These are phyloP conservation scores for Drosophila neutralis DNA, from an alignment of 2,888 invertebrate genomes.

Conservation along the genomic window DNA sequence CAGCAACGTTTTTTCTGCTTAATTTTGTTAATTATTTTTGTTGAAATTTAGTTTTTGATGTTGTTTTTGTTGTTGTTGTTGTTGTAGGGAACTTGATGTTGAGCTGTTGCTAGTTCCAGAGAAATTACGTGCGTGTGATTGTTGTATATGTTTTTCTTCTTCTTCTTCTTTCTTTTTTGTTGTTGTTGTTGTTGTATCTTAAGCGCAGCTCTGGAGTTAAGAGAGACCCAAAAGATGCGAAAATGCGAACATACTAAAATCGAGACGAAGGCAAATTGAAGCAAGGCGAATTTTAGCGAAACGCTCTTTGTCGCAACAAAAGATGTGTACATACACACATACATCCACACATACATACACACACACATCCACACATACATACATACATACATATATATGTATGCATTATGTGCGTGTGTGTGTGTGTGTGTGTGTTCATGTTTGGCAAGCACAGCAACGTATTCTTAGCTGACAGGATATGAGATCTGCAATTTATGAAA, in stretches of 20 bases:
- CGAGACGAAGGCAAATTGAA: constrained; percentile 33
- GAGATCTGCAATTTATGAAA: background rate
- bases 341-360: background rate
- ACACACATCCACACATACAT: background rate
- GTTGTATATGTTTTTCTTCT: constrained; percentile 44
- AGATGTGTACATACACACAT: background rate
- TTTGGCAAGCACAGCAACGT: constrained; percentile 5
- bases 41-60: constrained; percentile 48
- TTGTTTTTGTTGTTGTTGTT: constrained; percentile 23
- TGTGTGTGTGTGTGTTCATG: background rate
- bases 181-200: constrained; percentile 2
- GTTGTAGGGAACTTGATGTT: constrained; percentile 4
- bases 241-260: constrained; percentile 12
- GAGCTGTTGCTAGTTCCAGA: constrained; percentile 55
- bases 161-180: constrained; percentile 4
- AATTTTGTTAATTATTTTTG: constrained; percentile 71
- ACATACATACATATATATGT: background rate
- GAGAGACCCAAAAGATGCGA: constrained; percentile 1
- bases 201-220: constrained; percentile 10
- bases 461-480: constrained; percentile 6
- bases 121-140: constrained; percentile 75
- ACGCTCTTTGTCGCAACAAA: constrained; percentile 30
- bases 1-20: constrained; percentile 40
- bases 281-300: constrained; percentile 44
- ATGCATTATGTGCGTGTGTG: background rate